Conservation (phyloP, 2,888 invertebrate genomes). For the Ferrisia virgata region DNA sequence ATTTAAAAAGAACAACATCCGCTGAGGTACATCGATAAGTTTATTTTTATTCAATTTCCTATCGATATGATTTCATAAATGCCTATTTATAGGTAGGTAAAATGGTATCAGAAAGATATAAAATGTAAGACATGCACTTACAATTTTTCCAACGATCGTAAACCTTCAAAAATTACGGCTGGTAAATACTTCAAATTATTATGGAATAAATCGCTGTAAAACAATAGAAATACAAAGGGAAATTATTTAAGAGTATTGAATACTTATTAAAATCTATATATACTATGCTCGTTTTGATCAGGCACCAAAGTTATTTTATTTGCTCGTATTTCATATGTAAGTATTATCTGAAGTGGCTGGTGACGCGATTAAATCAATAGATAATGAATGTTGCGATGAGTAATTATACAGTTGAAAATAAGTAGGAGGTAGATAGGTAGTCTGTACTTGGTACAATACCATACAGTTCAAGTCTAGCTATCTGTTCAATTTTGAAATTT, state of each 20-base stretch:
- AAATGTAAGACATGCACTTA: conserved; percentile 55
- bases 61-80: conserved; percentile 52
- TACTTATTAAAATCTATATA: not conserved
- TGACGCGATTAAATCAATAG: not conserved
- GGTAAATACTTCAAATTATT: conserved; percentile 69
- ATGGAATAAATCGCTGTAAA: conserved; percentile 64
- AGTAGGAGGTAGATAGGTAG: too few species aligned
- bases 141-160: conserved; percentile 64
- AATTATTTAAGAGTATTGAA: not conserved
- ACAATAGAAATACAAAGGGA: not conserved
- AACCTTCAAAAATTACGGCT: conserved; percentile 62
- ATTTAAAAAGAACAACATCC: conserved; percentile 60
- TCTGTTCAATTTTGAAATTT: too few species aligned
- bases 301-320: not conserved
- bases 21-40: conserved; percentile 61
- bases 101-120: not conserved
- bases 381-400: not conserved
- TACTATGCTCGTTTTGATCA: not conserved
- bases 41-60: conserved; percentile 67
- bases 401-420: not conserved
- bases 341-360: not conserved
- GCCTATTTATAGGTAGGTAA: not conserved
- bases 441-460: too few species aligned
- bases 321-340: not conserved
- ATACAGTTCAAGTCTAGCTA: too few species aligned